Conservation (phyloP, 2,113 vertebrate species). For the Geococcyx californianus region DNA sequence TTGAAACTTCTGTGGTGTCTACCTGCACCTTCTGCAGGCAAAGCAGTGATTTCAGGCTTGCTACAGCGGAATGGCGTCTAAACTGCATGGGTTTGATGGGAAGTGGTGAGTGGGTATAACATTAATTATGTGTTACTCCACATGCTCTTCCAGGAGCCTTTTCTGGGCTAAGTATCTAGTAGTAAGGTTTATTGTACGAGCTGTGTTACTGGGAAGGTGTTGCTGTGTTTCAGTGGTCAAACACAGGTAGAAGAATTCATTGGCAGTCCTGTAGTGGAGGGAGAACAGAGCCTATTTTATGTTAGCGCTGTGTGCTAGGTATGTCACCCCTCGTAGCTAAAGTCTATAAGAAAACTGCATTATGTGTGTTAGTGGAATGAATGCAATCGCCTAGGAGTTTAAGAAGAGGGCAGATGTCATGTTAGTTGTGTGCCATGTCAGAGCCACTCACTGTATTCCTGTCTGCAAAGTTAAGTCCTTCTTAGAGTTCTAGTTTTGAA, state of each 20-base stretch:
- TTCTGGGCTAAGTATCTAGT: not conserved
- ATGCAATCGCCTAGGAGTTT: not conserved
- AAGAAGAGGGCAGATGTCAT: not conserved
- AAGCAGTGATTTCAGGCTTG: not conserved
- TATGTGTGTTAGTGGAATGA: not conserved
- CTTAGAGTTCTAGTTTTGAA: not conserved
- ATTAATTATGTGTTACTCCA: too few species aligned
- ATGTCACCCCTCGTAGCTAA: not conserved
- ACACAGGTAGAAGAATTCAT: not conserved
- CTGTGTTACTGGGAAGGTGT: not conserved
- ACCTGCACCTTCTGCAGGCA: not conserved
- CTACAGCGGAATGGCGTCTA: not conserved
- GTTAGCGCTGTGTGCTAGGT: not conserved
- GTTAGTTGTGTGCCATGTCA: rapidly evolving
- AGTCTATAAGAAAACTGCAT: not conserved
- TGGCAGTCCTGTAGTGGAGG: not conserved
- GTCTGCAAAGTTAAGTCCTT: not conserved
- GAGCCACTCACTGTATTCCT: not conserved
- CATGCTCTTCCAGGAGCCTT: not conserved
- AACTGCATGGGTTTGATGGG: not conserved
- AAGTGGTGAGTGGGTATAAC: not conserved
- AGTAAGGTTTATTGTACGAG: not conserved
- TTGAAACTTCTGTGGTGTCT: not conserved
- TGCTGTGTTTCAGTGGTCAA: not conserved
- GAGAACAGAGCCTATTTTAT: not conserved